Evolutionary conservation across 2,888 invertebrate species (phyloP), one percentile per base, ranked within the genome.

Genomic region (Dolomedes plantarius): DNA sequence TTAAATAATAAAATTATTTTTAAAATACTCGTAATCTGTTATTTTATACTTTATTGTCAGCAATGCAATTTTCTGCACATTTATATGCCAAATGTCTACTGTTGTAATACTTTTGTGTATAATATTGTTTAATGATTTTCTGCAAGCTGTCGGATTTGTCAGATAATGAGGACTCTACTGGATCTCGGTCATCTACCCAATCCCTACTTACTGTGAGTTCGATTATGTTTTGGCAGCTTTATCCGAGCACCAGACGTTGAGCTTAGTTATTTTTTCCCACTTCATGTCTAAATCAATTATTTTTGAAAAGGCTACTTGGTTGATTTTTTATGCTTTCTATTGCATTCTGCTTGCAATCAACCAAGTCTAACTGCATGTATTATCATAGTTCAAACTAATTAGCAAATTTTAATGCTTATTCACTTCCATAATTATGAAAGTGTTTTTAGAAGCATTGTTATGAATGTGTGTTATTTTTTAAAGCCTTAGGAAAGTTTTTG

Each of bases 101-200:
- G 7, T 19, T 71, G 62, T 71, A 28, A 62, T 68, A 29, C 13
- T 29, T 16, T 41, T 74, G 29, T 29, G 46, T 46, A 46, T 77
- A 85, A 85, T 41, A 16, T 73, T 56, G 28, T 67, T 39, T 56
- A 76, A 74, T 32, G 75, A 71, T 79, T 86, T 31, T 78, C 50
- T 86, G 19, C 74, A 79, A 86, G 85, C 85, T 86, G 64, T 69
- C 85, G 27, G 77, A 86, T 65, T 78, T 68, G 69, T 86, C 85
- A 32, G 85, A 86, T 68, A 86, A 73, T 79, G 85, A 86, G 68
- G 85, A 86, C 41, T 78, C 78, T 16, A 46, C 41, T 74, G 85
- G 79, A 79, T 41, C 41, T 1, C 39, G 46, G 11, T 79, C 85
- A 46, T 86, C 85, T 39, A 79, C 78, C 28, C 78, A 78, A 41